Evolutionary conservation across 2,888 invertebrate species (phyloP), one percentile per base, ranked within the genome.

Genomic region (Tenthredo notha): DNA sequence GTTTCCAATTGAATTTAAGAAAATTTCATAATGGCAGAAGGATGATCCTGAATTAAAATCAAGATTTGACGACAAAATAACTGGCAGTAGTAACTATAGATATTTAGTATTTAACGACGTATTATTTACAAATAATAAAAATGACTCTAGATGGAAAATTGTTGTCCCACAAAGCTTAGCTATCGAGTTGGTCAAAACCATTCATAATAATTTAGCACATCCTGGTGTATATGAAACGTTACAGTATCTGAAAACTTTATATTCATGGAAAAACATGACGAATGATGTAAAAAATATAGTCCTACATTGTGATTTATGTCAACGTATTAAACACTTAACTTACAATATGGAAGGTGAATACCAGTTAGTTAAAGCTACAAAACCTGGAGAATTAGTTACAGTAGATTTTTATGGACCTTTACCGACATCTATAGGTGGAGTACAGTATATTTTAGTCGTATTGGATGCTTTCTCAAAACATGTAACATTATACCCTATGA

Each of bases 341-440:
- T 50, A 74, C 6, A 74, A 37, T 37, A 85, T 61, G 75, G 83
- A 83, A 9, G 84, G 77, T 29, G 70, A 84, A 65, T 77, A 75
- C 77, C 61, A 70, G 10, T 25, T 83, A 58, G 67, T 85, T 21
- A 40, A 33, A 4, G n/a, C 84, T 50, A 58, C 33, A 40, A 29
- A 83, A 29, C 84, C 84, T 21, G 37, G 47, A 0, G 86, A 87
- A 37, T 61, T 86, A 25, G 75, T 87, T 7, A 70, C 85, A 10
- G 84, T 86, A 0, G 87, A 85, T 67, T 87, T 85, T 80, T 87
- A 78, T 84, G 83, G 87, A n/a, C 72, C 75, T 2, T 72, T 85
- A 15, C 85, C 87, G 15, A 21, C 58, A n/a, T 87, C 87, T 4
- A 15, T 43, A n/a, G 86, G 84, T 10, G 78, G 83, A 10, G 84